Evolutionary conservation across 1,140 invertebrate species (phyloP), one percentile per base, ranked within the genome.

Genomic region (Drosophila baimaii): DNA sequence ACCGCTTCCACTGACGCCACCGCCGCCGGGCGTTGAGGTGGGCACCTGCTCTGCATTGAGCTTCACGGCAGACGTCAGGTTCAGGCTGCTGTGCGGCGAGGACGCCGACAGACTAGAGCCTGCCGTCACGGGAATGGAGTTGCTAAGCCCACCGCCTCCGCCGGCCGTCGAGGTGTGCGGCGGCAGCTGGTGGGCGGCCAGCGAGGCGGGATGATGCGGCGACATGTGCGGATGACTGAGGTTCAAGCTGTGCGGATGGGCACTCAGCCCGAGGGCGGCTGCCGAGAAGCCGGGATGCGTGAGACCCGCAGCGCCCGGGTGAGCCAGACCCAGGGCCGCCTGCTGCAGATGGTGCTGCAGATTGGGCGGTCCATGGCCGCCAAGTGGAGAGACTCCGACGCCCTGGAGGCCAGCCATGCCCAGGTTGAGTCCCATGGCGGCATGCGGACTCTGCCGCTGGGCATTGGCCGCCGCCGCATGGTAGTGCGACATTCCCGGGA

Each of bases 201-300:
- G 58, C 25, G 72, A 64, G 47, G 71, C 61, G 12, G 91, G 76
- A 62, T 91, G 91, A 37, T 91, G 91, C 17, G 91, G 91, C 39
- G 91, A 92, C 29, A 92, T 91, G 44, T 92, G 91, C n/a, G 91
- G 80, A 74, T 92, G 91, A 13, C 83, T 85, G 49, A 92, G 49
- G 75, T 90, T 92, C 39, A 92, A 66, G 46, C 91, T 89, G 49
- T 92, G 91, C 5, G 90, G 91, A 65, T 91, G 81, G 10, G 91
- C 71, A 1, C 86, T 82, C 10, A 92, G 43, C 0, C 83, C 91
- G 17, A 91, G 70, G 6, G 82, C 88, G 0, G 88, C 86, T 0
- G 82, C 88, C 12, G 91, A 89, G 51, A 92, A 91, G 10, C 91
- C 81, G 0, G 86, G 91, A 81, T 92, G 91, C 9, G 82, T 58